A percentile compares a stretch with the other conserved stretches of the same genome.
These are phyloP conservation scores for Gymnogyps californianus DNA, from an alignment of 2,113 vertebrate genomes.

Conservation along the genomic window DNA sequence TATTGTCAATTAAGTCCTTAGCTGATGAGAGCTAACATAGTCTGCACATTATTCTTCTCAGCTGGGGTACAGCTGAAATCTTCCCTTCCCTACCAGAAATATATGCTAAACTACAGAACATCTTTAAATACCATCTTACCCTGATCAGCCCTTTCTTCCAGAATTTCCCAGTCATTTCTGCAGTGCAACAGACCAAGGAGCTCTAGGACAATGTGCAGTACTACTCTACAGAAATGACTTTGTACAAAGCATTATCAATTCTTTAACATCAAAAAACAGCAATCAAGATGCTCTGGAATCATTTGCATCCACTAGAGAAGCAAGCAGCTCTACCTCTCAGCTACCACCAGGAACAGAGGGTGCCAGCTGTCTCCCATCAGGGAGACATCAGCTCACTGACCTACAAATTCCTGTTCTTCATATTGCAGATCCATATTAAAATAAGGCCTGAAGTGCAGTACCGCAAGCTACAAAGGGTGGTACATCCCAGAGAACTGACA, in stretches of 20 bases:
- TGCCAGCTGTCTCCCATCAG: not conserved
- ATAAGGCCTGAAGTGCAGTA: not conserved
- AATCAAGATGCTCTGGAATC: not conserved
- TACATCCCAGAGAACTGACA: too few relatives aligned
- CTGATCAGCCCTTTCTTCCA: not conserved
- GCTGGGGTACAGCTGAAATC: not conserved
- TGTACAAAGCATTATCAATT: not conserved
- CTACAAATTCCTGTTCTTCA: not conserved
- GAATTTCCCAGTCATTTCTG: not conserved
- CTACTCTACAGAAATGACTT: not conserved
- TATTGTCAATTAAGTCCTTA: not conserved
- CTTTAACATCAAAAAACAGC: not conserved
- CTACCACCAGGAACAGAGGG: not conserved
- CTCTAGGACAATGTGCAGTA: not conserved
- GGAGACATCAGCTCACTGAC: not conserved
- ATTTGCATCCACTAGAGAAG: not conserved
- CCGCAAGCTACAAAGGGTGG: not conserved
- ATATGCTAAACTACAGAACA: rapidly evolving
- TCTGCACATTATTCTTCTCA: not conserved
- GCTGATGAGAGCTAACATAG: not conserved
- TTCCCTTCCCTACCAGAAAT: not conserved
- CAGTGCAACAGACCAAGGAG: not conserved
- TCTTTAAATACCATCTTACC: rapidly evolving
- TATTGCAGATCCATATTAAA: not conserved
- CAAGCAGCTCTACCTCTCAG: not conserved